phyloP scores from a whole-genome alignment of 2,888 invertebrate species.

The Idaea straminata region DNA sequence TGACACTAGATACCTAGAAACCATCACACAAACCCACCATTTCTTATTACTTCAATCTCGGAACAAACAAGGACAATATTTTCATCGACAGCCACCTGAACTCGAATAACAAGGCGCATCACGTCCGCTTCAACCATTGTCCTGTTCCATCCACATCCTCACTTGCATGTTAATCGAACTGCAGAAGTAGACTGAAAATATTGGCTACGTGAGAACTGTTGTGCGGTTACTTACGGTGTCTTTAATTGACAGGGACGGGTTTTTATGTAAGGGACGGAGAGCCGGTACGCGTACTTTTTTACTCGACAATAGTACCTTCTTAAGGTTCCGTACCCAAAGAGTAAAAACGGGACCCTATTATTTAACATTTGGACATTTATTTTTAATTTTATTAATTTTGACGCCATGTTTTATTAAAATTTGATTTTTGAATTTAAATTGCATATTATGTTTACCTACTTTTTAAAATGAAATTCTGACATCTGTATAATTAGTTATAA shows the following conservation, averaged over 20 bases:
- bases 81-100: not conserved
- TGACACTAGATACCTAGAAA: not conserved
- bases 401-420: too few relatives aligned
- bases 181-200: conserved; percentile 42
- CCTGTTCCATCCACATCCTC: conserved; percentile 29
- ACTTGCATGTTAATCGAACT: conserved; percentile 42
- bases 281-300: not conserved
- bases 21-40: not conserved
- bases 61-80: not conserved
- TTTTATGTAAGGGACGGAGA: not conserved
- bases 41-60: not conserved
- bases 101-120: conserved; percentile 24
- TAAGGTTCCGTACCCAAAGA: too few relatives aligned
- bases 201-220: conserved; percentile 35
- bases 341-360: too few relatives aligned
- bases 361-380: too few relatives aligned
- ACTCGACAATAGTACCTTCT: too few relatives aligned
- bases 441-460: too few relatives aligned
- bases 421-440: too few relatives aligned
- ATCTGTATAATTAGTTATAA: too few relatives aligned
- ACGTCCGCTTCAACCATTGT: conserved; percentile 42
- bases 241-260: not conserved
- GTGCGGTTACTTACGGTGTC: not conserved
- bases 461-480: too few relatives aligned
- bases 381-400: too few relatives aligned